Conservation (phyloP, 2,888 invertebrate species). For the Temnothorax rugatulus region DNA sequence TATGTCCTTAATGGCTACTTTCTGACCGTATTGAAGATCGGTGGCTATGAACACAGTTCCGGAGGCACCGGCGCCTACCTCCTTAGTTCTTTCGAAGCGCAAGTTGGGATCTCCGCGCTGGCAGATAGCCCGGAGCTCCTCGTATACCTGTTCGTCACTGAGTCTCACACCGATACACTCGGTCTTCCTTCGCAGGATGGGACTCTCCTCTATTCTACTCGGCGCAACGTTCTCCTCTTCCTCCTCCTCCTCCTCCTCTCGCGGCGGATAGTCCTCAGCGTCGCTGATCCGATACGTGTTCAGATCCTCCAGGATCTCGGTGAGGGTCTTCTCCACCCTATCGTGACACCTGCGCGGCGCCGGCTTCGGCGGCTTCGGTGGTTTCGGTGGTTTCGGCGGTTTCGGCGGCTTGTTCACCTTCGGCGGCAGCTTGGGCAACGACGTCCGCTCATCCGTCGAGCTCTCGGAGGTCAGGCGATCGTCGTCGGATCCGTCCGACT, state of each 20-base stretch:
- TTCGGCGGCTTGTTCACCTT: slow-evolving; percentile 72
- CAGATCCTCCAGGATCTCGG: slow-evolving; percentile 82
- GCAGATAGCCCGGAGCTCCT: slow-evolving; percentile 92
- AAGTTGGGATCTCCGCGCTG: slow-evolving; percentile 93
- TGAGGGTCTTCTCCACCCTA: slow-evolving; percentile 79
- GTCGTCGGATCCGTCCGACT: slow-evolving; percentile 78
- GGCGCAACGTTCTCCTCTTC: background rate
- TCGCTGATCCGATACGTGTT: slow-evolving; percentile 70
- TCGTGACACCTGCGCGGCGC: slow-evolving; percentile 78
- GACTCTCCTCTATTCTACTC: slow-evolving; percentile 86
- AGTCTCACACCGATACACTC: slow-evolving; percentile 88
- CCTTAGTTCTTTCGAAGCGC: slow-evolving; percentile 93
- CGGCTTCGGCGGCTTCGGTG: slow-evolving; percentile 78
- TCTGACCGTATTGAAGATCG: slow-evolving; percentile 90
- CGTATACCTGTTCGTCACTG: slow-evolving; percentile 92
- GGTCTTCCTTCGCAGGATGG: slow-evolving; percentile 88
- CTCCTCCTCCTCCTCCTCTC: slow-evolving; percentile 42
- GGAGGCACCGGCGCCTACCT: slow-evolving; percentile 97
- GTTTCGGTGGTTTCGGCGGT: slow-evolving; percentile 77
- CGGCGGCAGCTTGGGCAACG: slow-evolving; percentile 80
- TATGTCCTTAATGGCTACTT: slow-evolving; percentile 98
- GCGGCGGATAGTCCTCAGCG: slow-evolving; percentile 65
- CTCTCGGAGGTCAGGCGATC: slow-evolving; percentile 71
- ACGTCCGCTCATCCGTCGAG: slow-evolving; percentile 67
- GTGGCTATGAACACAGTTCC: slow-evolving; percentile 96